Evolutionary conservation across 2,113 vertebrate genomes (phyloP), one percentile per base, ranked within the genome.

Genomic region (Plecturocebus donacophilus): DNA sequence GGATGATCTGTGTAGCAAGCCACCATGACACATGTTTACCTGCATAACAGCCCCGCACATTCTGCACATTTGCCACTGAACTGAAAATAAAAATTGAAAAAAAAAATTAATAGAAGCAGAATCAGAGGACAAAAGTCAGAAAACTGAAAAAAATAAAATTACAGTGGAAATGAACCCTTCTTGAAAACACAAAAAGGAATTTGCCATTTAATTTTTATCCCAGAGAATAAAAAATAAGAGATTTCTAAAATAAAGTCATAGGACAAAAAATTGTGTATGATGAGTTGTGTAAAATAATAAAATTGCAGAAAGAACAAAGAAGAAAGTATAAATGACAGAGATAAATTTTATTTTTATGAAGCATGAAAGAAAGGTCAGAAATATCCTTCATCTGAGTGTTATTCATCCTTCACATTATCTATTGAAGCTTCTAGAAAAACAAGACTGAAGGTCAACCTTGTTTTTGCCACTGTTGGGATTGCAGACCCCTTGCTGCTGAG

Each of bases 51-150:
- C 27, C 61, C 27, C 30, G 27, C 61, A 30, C 61, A 30, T 32
- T 6, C 61, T 64, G 27, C 61, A 64, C 61, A 14, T 64, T 27
- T 64, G 30, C 61, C 2, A 12, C 61, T 14, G 61, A 64, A 64
- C 61, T 30, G 13, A 30, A 64, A 64, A 68, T 17, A 68, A 68
- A 68, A 68, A 68, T 19, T 64, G 61, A 68, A 68, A 68, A 35
- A 79, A 95, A 70, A 97, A 97, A 87, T 87, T 80, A 98, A 92
- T 19, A 94, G 58, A 13, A 71, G 45, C 14, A 71, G 19, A 87
- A 49, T 86, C 35, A 20, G 61, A 58, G 35, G 21, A 13, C 35
- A 19, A 97, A 86, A 96, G 56, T 64, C 42, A 95, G 42, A 93
- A 88, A 95, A 94, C 6, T 25, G 11, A 81, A 49, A 75, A 96